A percentile compares a stretch with the other conserved stretches of the same genome.
phyloP scores from a whole-genome alignment of 1,140 invertebrate species.

The Drosophila nikananu region DNA sequence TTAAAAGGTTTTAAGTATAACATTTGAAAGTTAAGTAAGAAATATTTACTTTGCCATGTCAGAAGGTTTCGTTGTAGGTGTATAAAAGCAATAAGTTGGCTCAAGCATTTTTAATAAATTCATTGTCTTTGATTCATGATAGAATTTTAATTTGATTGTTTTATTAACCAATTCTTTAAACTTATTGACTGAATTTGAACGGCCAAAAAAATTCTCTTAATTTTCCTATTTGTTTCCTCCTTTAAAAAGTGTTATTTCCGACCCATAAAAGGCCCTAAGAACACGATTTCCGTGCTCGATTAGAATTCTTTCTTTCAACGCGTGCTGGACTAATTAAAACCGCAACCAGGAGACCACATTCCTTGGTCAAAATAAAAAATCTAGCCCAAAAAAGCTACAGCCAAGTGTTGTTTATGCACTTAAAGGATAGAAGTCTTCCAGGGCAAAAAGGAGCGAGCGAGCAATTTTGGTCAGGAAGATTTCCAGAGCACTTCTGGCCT shows the following conservation, averaged over 20 bases:
- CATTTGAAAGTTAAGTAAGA: too few species aligned
- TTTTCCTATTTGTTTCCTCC: not conserved
- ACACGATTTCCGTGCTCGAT: slow-evolving; percentile 28
- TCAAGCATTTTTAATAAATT: not conserved
- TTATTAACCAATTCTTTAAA: too few species aligned
- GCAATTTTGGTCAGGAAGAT: slow-evolving; percentile 38
- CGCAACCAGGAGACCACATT: slow-evolving; percentile 12
- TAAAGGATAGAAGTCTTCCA: slow-evolving; percentile 8
- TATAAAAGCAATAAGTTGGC: not conserved
- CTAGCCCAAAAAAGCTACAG: slow-evolving; percentile 5
- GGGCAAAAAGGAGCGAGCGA: slow-evolving; percentile 13
- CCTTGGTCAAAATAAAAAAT: not conserved
- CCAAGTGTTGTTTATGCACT: slow-evolving; percentile 43
- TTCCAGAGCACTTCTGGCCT: slow-evolving; percentile 70
- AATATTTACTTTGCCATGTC: not conserved
- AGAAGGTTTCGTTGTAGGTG: not conserved
- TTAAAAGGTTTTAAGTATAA: not conserved
- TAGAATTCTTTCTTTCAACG: slow-evolving; percentile 47
- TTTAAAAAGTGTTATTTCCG: not conserved
- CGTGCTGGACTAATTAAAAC: slow-evolving; percentile 65
- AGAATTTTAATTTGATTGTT: not conserved
- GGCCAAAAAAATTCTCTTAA: not conserved
- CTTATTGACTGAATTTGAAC: not conserved
- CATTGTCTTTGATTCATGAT: not conserved
- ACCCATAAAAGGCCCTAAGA: not conserved